phyloP scores from a whole-genome alignment of 2,113 vertebrate species.

The Hippocampus zosterae region DNA sequence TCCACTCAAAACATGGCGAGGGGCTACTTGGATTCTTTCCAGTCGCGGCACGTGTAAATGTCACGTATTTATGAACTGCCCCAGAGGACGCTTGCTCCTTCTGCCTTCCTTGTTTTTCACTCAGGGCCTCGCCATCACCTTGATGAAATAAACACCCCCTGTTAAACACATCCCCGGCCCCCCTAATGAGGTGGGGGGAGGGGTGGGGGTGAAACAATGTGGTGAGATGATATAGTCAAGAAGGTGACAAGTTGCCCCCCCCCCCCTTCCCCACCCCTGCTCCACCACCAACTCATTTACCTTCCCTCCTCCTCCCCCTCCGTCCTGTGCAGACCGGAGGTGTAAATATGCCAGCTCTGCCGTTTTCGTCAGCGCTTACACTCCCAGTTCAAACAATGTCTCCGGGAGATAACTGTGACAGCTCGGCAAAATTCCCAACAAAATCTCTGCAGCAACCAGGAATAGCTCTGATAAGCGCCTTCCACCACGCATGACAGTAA shows the following conservation, averaged over 20 bases:
- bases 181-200: constrained; percentile 60
- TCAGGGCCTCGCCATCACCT: constrained; percentile 54
- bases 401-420: constrained; percentile 61
- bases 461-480: constrained; percentile 62
- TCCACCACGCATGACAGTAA: constrained; percentile 37
- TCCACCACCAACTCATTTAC: no score
- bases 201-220: constrained; percentile 55
- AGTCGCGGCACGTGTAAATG: constrained; percentile 13
- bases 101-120: constrained; percentile 47
- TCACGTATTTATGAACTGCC: constrained; percentile 2
- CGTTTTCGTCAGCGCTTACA: constrained; percentile 63
- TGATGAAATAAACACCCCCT: constrained; percentile 59
- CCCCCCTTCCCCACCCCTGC: constrained; percentile 2
- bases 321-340: constrained; percentile 54
- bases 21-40: no score
- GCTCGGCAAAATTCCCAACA: constrained; percentile 60
- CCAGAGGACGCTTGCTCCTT: neutral
- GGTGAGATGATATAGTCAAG: constrained; percentile 68
- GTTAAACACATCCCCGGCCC: constrained; percentile 53
- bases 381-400: constrained; percentile 69
- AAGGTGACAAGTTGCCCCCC: constrained; percentile 48
- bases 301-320: neutral
- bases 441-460: constrained; percentile 60
- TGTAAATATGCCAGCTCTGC: constrained; percentile 72
- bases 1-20: no score